Conservation (phyloP, 2,113 vertebrate species). For the Bos taurus region ARS-UCD2.0 NC_037329.1:37070001-37070500, state of each 20-base stretch:
- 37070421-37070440: not conserved
- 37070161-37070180: not conserved
- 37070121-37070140: not conserved
- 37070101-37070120: not conserved
- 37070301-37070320: not conserved
- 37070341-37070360: not conserved
- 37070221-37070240: not conserved
- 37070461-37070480: not conserved
- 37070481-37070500: not conserved
- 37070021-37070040: not conserved
- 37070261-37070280: not conserved
- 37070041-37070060: not conserved
- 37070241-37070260: slow-evolving; percentile 20
- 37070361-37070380: not conserved
- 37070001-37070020: not conserved
- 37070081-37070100: not conserved
- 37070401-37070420: not conserved
- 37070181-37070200: not conserved
- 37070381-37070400: not conserved
- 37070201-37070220: not conserved
- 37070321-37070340: not conserved
- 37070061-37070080: not conserved
- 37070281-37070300: not conserved
- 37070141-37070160: not conserved
- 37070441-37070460: not conserved